phyloP scores from a whole-genome alignment of 30 jellyfish, hydroid and myxozoan genomes.

The Aurelia coerulea region DNA sequence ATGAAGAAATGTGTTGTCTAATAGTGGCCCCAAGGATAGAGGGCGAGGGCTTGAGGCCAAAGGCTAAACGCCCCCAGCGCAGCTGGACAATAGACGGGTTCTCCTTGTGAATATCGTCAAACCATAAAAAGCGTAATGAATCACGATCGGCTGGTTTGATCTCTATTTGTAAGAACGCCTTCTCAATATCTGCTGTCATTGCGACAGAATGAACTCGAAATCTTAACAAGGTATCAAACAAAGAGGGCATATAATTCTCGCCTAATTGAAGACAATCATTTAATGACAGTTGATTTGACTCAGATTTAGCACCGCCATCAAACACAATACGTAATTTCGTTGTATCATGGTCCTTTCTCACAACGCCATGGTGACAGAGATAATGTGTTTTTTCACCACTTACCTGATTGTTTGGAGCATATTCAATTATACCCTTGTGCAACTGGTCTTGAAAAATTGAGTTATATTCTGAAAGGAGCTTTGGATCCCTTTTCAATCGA shows the following conservation, averaged over 20 bases:
- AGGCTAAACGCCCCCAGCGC: too few relatives aligned
- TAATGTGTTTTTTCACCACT: slow-evolving; percentile 7
- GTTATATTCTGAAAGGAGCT: slow-evolving; percentile 31
- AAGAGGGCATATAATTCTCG: neutral
- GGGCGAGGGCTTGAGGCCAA: too few relatives aligned
- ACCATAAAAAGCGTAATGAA: too few relatives aligned
- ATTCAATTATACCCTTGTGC: slow-evolving; percentile 40
- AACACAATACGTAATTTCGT: slow-evolving; percentile 60
- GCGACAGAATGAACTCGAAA: too few relatives aligned
- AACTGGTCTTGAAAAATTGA: slow-evolving; percentile 53
- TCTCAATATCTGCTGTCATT: too few relatives aligned
- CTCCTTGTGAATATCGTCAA: too few relatives aligned
- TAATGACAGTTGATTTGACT: slow-evolving; percentile 12
- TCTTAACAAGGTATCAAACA: slow-evolving; percentile 58
- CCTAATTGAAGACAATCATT: slow-evolving; percentile 51
- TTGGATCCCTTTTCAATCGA: too few relatives aligned
- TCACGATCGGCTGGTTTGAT: too few relatives aligned
- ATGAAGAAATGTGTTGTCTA: too few relatives aligned
- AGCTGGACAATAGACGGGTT: too few relatives aligned
- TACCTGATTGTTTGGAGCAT: slow-evolving; percentile 38
- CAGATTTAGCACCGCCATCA: slow-evolving; percentile 60
- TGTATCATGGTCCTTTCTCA: slow-evolving; percentile 14
- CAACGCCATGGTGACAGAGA: slow-evolving; percentile 66
- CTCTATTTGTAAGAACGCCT: too few relatives aligned
- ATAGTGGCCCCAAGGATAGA: too few relatives aligned